Evolutionary conservation across 1,140 invertebrate genomes (phyloP).

Genomic region (Cardiocondyla obscurior): DNA sequence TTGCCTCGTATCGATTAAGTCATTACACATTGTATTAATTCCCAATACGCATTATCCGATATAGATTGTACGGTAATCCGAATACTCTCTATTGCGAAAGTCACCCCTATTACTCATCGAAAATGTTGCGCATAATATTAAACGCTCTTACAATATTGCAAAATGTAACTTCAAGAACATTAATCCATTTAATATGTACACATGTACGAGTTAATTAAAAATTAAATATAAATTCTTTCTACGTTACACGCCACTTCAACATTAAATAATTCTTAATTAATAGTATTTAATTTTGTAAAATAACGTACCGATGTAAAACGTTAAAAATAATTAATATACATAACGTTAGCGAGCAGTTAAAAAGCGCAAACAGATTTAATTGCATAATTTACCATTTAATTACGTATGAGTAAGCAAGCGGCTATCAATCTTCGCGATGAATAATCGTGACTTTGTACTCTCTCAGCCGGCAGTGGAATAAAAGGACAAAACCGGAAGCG

Average conservation of each 20-base stretch:
- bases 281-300: too few relatives aligned
- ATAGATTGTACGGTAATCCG: slow-evolving; percentile 17
- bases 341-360: neutral
- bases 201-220: neutral
- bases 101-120: slow-evolving; percentile 31
- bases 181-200: neutral
- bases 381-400: neutral
- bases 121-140: too few relatives aligned
- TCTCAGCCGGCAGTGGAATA: slow-evolving; percentile 38
- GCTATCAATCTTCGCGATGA: slow-evolving; percentile 44
- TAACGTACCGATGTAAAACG: neutral
- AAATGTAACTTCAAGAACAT: neutral
- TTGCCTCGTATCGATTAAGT: slow-evolving; percentile 29
- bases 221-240: neutral
- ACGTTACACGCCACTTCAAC: neutral
- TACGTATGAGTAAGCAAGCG: neutral
- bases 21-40: slow-evolving; percentile 39
- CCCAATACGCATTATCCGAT: slow-evolving; percentile 22
- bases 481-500: slow-evolving; percentile 63
- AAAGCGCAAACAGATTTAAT: neutral
- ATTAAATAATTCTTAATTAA: neutral
- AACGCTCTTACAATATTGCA: neutral
- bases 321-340: neutral
- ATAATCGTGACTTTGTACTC: slow-evolving; percentile 48
- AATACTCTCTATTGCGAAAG: slow-evolving; percentile 32